These are phyloP conservation scores for Microdon myrmicae DNA, from an alignment of 2,888 invertebrate genomes.

Conservation along the genomic window DNA sequence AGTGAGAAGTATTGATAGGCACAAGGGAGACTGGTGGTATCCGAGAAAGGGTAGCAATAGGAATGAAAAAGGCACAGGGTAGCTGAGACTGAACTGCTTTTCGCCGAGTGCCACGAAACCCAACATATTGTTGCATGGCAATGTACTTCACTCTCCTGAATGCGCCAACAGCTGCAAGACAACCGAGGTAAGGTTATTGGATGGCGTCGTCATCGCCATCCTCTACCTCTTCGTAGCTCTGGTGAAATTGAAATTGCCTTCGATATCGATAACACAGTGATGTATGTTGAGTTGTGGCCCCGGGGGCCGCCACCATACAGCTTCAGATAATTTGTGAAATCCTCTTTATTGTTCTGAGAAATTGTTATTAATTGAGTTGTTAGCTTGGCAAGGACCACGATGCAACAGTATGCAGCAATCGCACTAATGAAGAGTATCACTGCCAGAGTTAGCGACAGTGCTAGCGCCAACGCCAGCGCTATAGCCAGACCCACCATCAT, in stretches of 20 bases:
- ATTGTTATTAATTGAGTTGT: slow-evolving; percentile 67
- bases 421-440: slow-evolving; percentile 51
- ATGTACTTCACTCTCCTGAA: no score
- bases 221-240: slow-evolving; percentile 27
- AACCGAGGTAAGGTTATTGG: slow-evolving; percentile 18
- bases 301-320: slow-evolving; percentile 24
- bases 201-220: slow-evolving; percentile 32
- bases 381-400: slow-evolving; percentile 24
- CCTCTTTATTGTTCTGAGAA: slow-evolving; percentile 63
- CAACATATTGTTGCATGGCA: slow-evolving; percentile 10
- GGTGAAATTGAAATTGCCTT: slow-evolving; percentile 52
- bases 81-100: no score
- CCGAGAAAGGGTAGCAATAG: no score
- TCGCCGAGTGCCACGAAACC: no score
- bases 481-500: no score
- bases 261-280: slow-evolving; percentile 52
- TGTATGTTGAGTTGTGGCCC: slow-evolving; percentile 45
- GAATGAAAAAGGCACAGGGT: no score
- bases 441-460: slow-evolving; percentile 13
- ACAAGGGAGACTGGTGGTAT: no score
- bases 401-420: slow-evolving; percentile 41
- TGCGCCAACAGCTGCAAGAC: slow-evolving; percentile 29
- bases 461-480: no score
- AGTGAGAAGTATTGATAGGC: no score
- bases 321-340: slow-evolving; percentile 50